Evolutionary conservation across 2,797 vertebrate genomes (phyloP).

Genomic region (Lagocephalus sceleratus): DNA sequence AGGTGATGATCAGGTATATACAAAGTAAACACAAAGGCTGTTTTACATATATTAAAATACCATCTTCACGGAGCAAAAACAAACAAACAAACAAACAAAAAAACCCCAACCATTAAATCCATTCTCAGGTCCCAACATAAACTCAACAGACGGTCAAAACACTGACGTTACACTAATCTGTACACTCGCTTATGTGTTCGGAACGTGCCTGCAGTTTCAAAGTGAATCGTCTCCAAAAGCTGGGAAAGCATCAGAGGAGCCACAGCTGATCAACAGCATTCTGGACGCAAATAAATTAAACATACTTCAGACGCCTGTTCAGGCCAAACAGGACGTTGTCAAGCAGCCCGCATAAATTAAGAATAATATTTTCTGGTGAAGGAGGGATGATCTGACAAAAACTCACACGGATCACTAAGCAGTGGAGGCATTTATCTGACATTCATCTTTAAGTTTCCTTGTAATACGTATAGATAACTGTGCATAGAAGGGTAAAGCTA

Average conservation of each 20-base stretch:
- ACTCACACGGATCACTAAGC: slow-evolving; percentile 60
- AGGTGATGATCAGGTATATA: slow-evolving; percentile 79
- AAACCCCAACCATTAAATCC: not conserved
- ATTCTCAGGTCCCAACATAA: slow-evolving; percentile 69
- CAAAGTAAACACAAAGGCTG: slow-evolving; percentile 86
- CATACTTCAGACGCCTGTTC: slow-evolving; percentile 37
- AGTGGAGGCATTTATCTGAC: slow-evolving; percentile 57
- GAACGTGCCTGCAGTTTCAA: slow-evolving; percentile 42
- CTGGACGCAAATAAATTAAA: slow-evolving; percentile 63
- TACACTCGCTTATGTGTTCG: slow-evolving; percentile 45
- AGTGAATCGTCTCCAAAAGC: slow-evolving; percentile 37
- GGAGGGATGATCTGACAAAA: slow-evolving; percentile 57
- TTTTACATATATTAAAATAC: slow-evolving; percentile 95
- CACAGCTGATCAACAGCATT: slow-evolving; percentile 76
- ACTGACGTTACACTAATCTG: slow-evolving; percentile 58
- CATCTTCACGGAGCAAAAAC: slow-evolving; percentile 64
- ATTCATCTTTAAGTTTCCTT: slow-evolving; percentile 62
- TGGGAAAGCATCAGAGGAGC: slow-evolving; percentile 52
- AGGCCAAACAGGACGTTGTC: slow-evolving; percentile 39
- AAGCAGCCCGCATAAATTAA: slow-evolving; percentile 72
- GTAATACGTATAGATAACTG: slow-evolving; percentile 55
- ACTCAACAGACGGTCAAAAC: slow-evolving; percentile 47
- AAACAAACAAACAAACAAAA: not conserved
- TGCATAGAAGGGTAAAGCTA: slow-evolving; percentile 77
- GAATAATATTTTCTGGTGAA: slow-evolving; percentile 62